Conservation (phyloP, 2,113 vertebrate species). For the Tachysurus vachellii region DNA sequence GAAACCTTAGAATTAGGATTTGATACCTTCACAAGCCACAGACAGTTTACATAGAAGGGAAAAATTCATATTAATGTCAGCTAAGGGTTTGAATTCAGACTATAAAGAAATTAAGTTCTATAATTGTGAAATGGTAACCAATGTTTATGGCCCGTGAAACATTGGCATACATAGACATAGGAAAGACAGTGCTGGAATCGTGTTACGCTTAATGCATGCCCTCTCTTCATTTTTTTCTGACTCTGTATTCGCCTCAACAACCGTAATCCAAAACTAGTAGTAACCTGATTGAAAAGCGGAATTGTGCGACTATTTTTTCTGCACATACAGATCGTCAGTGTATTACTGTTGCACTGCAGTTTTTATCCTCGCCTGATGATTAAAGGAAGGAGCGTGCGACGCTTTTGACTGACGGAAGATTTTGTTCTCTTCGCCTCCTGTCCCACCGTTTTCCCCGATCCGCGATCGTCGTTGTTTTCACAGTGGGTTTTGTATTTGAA, state of each 20-base stretch:
- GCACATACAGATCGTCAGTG: slow-evolving; percentile 59
- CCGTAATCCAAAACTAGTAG: slow-evolving; percentile 58
- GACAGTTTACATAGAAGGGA: slow-evolving; percentile 28
- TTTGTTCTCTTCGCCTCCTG: slow-evolving; percentile 61
- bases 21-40: slow-evolving; percentile 35
- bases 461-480: slow-evolving; percentile 38
- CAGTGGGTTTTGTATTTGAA: slow-evolving; percentile 74
- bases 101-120: not conserved
- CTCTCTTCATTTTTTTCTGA: not conserved
- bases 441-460: slow-evolving; percentile 53
- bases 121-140: too few species aligned
- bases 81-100: slow-evolving; percentile 1
- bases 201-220: slow-evolving; percentile 34
- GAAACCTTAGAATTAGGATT: slow-evolving; percentile 45
- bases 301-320: slow-evolving; percentile 59
- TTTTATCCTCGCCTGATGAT: slow-evolving; percentile 33
- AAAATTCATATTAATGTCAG: slow-evolving; percentile 18
- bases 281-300: slow-evolving; percentile 46
- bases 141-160: not conserved
- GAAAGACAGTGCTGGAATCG: slow-evolving; percentile 1
- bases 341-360: slow-evolving; percentile 46
- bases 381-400: slow-evolving; percentile 55
- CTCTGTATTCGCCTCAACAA: slow-evolving; percentile 54
- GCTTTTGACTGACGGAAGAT: slow-evolving; percentile 57
- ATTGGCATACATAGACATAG: not conserved